These are phyloP conservation scores for Bubalus kerabau DNA, from an alignment of 2,113 vertebrate genomes.

Conservation along the genomic window DNA sequence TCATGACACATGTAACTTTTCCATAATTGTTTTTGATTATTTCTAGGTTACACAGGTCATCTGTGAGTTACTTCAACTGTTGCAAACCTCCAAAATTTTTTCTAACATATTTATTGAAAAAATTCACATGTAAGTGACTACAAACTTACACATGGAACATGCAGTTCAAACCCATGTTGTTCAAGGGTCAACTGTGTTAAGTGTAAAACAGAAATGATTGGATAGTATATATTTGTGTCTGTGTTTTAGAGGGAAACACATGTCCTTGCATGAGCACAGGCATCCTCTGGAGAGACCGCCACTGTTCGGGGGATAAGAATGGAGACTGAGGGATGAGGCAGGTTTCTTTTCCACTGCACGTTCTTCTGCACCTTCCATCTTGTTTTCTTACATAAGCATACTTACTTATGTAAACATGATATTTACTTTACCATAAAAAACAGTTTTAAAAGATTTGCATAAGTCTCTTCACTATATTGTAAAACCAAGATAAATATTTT, in stretches of 20 bases:
- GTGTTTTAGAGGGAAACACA: neutral
- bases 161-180: neutral
- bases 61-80: neutral
- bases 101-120: neutral
- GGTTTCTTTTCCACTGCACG: neutral
- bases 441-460: neutral
- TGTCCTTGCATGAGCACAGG: neutral
- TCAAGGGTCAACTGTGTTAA: neutral
- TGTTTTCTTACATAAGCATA: neutral
- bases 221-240: neutral
- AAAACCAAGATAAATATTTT: conserved; percentile 10
- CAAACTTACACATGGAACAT: neutral
- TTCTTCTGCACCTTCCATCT: neutral
- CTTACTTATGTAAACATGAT: neutral
- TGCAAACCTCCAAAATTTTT: neutral
- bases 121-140: neutral
- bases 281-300: neutral
- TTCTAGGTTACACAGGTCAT: neutral
- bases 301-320: neutral
- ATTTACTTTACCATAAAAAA: neutral
- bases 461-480: neutral
- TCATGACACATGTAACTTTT: neutral
- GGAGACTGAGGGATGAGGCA: neutral
- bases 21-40: neutral
- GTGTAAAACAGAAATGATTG: neutral